Evolutionary conservation across 2,797 vertebrate genomes (phyloP).

Genomic region (Danio albolineatus): DNA sequence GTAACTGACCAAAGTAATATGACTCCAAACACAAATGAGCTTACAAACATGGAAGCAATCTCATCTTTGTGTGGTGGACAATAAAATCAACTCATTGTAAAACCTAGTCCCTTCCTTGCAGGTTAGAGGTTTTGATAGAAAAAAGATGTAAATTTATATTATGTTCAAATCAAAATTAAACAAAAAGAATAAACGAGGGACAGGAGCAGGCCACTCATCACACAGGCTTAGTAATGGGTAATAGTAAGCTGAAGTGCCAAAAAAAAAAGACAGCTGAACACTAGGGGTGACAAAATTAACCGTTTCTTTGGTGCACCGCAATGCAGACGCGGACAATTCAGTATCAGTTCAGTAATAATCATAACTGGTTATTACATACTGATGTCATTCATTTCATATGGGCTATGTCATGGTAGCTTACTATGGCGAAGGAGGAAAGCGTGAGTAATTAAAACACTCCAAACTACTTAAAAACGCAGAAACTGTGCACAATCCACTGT

Average conservation of each 20-base stretch:
- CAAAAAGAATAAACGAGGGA: not conserved
- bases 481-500: no score
- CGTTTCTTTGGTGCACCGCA: no score
- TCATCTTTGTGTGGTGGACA: slow-evolving; percentile 14
- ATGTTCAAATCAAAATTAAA: not conserved
- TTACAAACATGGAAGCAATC: slow-evolving; percentile 29
- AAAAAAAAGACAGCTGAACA: no score
- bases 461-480: no score
- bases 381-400: no score
- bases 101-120: not conserved
- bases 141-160: not conserved
- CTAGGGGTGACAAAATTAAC: no score
- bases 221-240: not conserved
- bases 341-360: no score
- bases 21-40: slow-evolving; percentile 17
- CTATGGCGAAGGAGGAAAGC: no score
- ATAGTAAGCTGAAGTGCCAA: not conserved
- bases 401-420: no score
- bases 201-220: not conserved
- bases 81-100: slow-evolving; percentile 9
- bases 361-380: no score
- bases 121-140: not conserved
- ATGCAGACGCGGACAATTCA: no score
- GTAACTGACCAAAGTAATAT: not conserved
- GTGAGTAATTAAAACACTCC: no score